phyloP scores from a whole-genome alignment of 1,140 invertebrate species.

The Rhopalosiphum maidis region DNA sequence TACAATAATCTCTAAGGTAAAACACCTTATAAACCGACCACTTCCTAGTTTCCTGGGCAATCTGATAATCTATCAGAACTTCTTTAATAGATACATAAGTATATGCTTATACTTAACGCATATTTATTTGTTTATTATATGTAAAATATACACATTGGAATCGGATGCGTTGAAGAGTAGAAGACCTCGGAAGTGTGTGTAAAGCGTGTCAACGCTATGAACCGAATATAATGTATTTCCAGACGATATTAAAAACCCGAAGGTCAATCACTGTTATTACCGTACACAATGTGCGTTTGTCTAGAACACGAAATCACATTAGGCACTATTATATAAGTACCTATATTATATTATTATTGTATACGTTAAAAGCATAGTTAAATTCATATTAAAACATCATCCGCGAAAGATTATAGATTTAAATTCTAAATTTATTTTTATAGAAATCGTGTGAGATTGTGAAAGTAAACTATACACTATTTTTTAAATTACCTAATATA shows the following conservation, averaged over 20 bases:
- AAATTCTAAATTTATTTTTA: neutral
- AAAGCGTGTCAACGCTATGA: neutral
- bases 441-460: neutral
- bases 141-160: neutral
- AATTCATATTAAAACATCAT: neutral
- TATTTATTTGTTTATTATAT: neutral
- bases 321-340: no score
- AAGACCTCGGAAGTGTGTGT: constrained; percentile 2
- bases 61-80: neutral
- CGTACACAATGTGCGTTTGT: neutral
- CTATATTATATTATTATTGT: no score
- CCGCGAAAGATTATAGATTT: neutral
- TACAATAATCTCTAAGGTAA: neutral
- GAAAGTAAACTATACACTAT: neutral
- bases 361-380: neutral
- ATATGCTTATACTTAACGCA: neutral
- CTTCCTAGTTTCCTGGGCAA: neutral
- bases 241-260: neutral
- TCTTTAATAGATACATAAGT: neutral
- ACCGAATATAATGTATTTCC: neutral
- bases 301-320: neutral
- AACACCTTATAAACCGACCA: neutral
- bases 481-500: neutral
- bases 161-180: neutral
- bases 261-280: neutral